Base-by-base conservation (phyloP, 30 jellyfish, hydroid and myxozoan genomes). In the Clytia hemisphaerica region DNA sequence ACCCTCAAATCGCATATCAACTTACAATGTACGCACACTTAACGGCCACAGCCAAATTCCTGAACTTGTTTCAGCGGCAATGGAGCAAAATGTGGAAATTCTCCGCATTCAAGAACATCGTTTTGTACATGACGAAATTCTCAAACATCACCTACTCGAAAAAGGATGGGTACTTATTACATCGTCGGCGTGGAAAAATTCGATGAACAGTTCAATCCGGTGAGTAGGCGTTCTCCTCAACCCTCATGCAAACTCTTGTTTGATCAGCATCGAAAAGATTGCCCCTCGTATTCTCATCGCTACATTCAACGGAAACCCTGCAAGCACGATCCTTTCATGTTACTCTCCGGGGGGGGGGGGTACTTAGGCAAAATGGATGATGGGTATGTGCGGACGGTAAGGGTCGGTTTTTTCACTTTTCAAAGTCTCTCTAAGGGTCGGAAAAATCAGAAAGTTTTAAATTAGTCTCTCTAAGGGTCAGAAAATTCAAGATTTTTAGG, bases 71-170 rank as follows among this genome's bases (percentile, higher is more conserved):
- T 10, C 66, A 6, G 10, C 66, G 24, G 66, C 66, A 10, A 51
- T 6, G 14, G 25, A 51, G 26, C 66, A 51, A 25, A 10, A 51
- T 10, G 25, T 51, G 6, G 66, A 51, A 25, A 19, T 51, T 6
- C 10, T 51, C 66, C 18, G 66, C 66, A 19, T 51, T 51, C 66
- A 51, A 34, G 66, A 51, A 34, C 66, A 51, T 19, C 66, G 25
- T 51, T 51, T 6, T 19, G 18, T 51, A 15, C 66, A 51, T 51
- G 53, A 42, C 15, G 66, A 51, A n/a, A n/a, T n/a, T n/a, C 10
- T 51, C 66, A 10, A 51, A 19, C 25, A 51, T 19, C 66, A 51
- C 66, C 18, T 6, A 6, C 26, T 6, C 26, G 26, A 10, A 51
- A 6, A 51, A 6, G 66, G 66, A 10, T 51, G 66, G 66, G 25